Conservation (phyloP, 2,888 invertebrate genomes). For the Polydrusus tereticollis region DNA sequence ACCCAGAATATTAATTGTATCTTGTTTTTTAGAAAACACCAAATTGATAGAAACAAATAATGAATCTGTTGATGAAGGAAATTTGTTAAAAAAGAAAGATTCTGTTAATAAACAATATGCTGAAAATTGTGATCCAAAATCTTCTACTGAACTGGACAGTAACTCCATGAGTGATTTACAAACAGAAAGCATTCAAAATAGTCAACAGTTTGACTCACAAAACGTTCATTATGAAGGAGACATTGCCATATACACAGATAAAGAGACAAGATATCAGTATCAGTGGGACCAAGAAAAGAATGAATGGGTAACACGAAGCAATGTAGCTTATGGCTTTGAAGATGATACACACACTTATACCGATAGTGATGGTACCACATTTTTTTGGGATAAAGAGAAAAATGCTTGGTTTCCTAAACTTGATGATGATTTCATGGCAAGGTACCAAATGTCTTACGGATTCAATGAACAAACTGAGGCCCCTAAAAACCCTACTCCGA, state of each 20-base stretch:
- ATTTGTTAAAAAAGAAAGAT: background rate
- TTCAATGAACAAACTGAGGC: constrained; percentile 75
- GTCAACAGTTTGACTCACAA: constrained; percentile 61
- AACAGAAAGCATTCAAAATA: background rate
- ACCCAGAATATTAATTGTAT: background rate
- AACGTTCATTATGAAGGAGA: constrained; percentile 80
- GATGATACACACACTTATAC: constrained; percentile 84
- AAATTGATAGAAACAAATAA: background rate
- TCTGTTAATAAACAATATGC: no score
- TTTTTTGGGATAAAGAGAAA: constrained; percentile 91
- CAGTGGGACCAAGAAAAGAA: constrained; percentile 74
- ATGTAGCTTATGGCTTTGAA: constrained; percentile 76
- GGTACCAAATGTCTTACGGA: constrained; percentile 96
- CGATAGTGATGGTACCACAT: constrained; percentile 89
- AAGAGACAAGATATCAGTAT: constrained; percentile 76
- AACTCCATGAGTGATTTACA: no score
- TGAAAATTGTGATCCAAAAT: background rate
- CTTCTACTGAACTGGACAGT: no score
- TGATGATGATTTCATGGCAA: constrained; percentile 96
- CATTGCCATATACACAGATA: constrained; percentile 82
- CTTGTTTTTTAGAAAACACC: background rate
- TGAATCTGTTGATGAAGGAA: background rate
- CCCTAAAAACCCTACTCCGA: background rate
- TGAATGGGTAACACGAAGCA: constrained; percentile 70
- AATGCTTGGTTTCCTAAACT: constrained; percentile 98